Conservation (phyloP, 2,113 vertebrate genomes). For the Phalacrocorax aristotelis region DNA sequence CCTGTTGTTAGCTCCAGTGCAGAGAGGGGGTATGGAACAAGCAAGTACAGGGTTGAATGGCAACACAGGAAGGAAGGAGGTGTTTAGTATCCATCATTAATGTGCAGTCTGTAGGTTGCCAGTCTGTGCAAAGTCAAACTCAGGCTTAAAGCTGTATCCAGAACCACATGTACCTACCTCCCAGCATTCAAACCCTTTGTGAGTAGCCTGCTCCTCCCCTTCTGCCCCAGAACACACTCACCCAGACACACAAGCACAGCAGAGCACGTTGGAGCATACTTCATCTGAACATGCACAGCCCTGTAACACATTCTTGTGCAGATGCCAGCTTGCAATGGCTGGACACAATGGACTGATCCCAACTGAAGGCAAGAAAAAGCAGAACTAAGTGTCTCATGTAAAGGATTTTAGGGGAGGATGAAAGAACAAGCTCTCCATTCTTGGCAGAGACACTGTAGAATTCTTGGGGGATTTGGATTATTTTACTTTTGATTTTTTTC, state of each 20-base stretch:
- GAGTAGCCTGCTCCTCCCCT: background rate
- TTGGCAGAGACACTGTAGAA: background rate
- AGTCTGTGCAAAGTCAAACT: background rate
- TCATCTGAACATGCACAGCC: background rate
- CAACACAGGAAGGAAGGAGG: background rate
- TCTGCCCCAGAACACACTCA: background rate
- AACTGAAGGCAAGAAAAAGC: background rate
- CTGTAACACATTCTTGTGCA: background rate
- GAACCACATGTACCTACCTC: background rate
- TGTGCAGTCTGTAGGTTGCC: background rate
- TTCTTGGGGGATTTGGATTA: background rate
- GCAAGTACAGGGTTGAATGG: background rate
- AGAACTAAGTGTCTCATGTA: background rate
- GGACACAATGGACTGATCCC: background rate
- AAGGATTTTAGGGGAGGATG: background rate
- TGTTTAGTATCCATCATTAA: background rate
- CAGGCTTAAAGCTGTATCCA: background rate
- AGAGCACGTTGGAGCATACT: background rate
- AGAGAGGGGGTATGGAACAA: background rate
- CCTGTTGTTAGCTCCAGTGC: background rate
- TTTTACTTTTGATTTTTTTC: background rate
- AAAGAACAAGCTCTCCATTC: conserved; percentile 14
- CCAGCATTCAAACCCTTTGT: background rate
- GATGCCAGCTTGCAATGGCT: background rate
- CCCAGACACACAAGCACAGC: background rate